Base-by-base conservation (phyloP, 2,797 vertebrate genomes). In the Mus spretus region DNA sequence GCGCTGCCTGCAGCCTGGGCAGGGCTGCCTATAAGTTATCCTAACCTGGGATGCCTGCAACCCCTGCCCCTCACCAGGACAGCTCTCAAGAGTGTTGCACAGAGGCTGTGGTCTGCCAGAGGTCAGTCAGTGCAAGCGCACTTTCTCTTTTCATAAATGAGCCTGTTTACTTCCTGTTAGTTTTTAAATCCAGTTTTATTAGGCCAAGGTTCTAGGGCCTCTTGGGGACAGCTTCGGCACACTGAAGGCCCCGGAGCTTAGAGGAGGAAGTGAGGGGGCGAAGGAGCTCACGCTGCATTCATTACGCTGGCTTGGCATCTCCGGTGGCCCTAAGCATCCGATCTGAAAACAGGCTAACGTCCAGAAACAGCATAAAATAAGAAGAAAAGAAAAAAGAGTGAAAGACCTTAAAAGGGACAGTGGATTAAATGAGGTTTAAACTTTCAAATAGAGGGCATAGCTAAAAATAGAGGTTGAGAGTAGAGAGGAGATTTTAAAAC, bases 401-500 rank as follows among this genome's bases (percentile, higher is more conserved):
- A 28, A 82, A 93, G n/a, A 53, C 34, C 17, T 67, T 19, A 44
- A 92, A 78, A 72, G 6, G 53, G 74, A 37, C n/a, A 87, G 40
- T 37, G 94, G 47, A 72, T 72, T 91, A 92, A 94, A 12, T n/a
- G 8, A 87, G 84, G 75, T 24, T 89, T 93, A 94, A 93, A 79
- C 50, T 85, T 93, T 94, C 70, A 22, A 94, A 78, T 91, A 88
- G 80, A 79, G n/a, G 34, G 77, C 89, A 40, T 65, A 89, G 65
- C 65, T 95, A 63, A 89, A 87, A 91, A 11, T 24, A 40, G 93
- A 96, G 72, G 80, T 93, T 89, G 92, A 89, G 88, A 92, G 90
- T 93, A 93, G 78, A 81, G 72, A 89, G 55, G 84, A 97, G 85
- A 93, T 96, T 96, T 97, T 96, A 79, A 96, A 98, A 97, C 97